Conservation (phyloP, 2,113 vertebrate genomes). For the Nipponia nippon region DNA sequence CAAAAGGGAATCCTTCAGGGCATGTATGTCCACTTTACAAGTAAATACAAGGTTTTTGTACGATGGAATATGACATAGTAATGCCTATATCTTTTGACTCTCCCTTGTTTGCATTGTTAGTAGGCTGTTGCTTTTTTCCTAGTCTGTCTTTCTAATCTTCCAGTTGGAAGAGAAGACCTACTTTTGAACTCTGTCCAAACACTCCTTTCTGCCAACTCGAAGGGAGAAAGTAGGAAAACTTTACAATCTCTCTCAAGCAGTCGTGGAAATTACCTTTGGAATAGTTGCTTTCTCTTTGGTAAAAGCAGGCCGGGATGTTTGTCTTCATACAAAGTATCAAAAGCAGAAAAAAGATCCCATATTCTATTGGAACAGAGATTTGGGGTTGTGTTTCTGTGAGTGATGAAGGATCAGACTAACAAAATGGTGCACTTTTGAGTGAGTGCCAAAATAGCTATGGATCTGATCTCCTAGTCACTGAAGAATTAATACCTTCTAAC, state of each 20-base stretch:
- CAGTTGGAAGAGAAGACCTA: not conserved
- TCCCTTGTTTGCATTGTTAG: not conserved
- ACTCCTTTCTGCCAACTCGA: not conserved
- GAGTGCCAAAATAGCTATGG: not conserved
- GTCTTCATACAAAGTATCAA: not conserved
- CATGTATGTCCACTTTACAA: not conserved
- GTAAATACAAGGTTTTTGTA: not conserved
- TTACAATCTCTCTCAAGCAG: not conserved
- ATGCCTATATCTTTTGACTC: not conserved
- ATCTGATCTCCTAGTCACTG: not conserved
- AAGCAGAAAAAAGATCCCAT: not conserved
- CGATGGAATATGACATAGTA: not conserved
- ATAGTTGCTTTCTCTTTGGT: not conserved
- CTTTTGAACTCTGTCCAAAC: not conserved
- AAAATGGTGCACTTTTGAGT: not conserved
- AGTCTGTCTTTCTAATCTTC: not conserved
- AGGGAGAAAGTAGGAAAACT: not conserved
- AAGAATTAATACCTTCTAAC: not conserved
- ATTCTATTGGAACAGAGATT: not conserved
- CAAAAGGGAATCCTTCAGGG: not conserved
- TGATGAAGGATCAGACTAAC: not conserved
- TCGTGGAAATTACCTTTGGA: not conserved
- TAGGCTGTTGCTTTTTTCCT: not conserved
- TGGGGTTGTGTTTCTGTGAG: not conserved
- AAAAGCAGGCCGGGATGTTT: not conserved